Base-by-base conservation (phyloP, 2,888 invertebrate species). In the Julus scanicus region DNA sequence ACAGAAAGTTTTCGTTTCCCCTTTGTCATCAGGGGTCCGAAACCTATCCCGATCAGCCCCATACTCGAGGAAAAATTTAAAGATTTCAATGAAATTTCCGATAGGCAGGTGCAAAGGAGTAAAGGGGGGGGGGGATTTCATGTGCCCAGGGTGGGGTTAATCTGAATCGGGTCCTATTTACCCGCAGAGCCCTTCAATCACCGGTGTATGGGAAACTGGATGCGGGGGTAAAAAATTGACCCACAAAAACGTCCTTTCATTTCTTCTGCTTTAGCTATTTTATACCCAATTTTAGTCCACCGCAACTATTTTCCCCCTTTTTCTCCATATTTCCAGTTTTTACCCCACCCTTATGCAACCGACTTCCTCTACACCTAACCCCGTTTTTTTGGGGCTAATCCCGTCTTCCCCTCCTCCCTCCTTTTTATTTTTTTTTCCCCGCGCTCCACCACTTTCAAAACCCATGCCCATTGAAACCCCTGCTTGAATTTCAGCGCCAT, bases 231-330 rank as follows among this genome's bases (percentile, higher is more conserved):
- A 71, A 63, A 63, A 63, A 71, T n/a, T 11, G 71, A 71, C 71
- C 71, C 71, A 71, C 71, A 71, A 71, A 71, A 71, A 71, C n/a
- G 63, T n/a, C 71, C 71, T 71, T 71, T 71, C 71, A 71, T 71
- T 71, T 71, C 71, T 71, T 71, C 71, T 71, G 71, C 71, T 71
- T 71, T 71, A 71, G 29, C 71, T 71, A 71, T 29, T 71, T 71
- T 71, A 71, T 71, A 71, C 71, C 71, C 71, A 71, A 71, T 71
- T 71, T 71, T 29, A 71, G 71, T 71, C 29, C 29, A 29, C 71
- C 71, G 71, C 71, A 71, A 71, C 71, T n/a, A 29, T 71, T 71
- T 71, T 71, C 71, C 71, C 71, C 71, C 71, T 71, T 71, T 71
- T 71, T 71, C 11, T 20, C 71, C 71, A 71, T 29, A 71, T 71